Evolutionary conservation across 2,797 vertebrate species (phyloP).

Genomic region (Enteromius afrohamiltoni): DNA sequence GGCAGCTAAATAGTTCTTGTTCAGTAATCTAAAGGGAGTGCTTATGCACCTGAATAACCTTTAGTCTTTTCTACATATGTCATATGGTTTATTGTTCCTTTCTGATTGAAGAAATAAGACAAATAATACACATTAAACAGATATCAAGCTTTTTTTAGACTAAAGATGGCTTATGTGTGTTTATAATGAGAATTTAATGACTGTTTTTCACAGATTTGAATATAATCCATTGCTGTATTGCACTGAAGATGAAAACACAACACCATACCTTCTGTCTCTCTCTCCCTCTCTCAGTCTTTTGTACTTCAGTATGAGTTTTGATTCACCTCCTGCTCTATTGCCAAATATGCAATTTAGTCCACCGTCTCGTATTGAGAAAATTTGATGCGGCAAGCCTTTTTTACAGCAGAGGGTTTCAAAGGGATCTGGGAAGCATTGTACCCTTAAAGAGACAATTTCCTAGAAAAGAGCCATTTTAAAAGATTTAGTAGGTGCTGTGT

Average conservation of each 20-base stretch:
- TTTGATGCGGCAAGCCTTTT: constrained; percentile 25
- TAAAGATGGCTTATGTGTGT: neutral
- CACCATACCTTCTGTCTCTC: neutral
- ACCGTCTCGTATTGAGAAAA: constrained; percentile 11
- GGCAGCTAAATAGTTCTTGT: constrained; percentile 40
- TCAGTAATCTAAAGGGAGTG: neutral
- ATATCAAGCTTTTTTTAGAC: neutral
- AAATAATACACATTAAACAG: neutral
- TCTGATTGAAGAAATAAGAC: neutral
- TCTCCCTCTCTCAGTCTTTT: neutral
- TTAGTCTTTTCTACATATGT: constrained; percentile 4
- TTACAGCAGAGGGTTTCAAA: constrained; percentile 25
- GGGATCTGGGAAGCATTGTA: constrained; percentile 32
- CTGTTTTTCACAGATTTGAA: constrained; percentile 3
- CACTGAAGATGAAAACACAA: constrained; percentile 24
- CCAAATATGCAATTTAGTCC: constrained; percentile 27
- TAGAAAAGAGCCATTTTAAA: constrained; percentile 7
- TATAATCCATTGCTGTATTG: constrained; percentile 12
- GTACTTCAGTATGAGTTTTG: constrained; percentile 1
- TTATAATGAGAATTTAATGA: constrained; percentile 35
- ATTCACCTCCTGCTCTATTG: constrained; percentile 20
- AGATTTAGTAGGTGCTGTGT: constrained; percentile 11
- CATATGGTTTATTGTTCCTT: neutral
- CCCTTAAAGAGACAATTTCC: constrained; percentile 32
- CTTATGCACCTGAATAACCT: constrained; percentile 37